Evolutionary conservation across 2,113 vertebrate species (phyloP), one percentile per base, ranked within the genome.

Genomic region (Salvelinus sp.): DNA sequence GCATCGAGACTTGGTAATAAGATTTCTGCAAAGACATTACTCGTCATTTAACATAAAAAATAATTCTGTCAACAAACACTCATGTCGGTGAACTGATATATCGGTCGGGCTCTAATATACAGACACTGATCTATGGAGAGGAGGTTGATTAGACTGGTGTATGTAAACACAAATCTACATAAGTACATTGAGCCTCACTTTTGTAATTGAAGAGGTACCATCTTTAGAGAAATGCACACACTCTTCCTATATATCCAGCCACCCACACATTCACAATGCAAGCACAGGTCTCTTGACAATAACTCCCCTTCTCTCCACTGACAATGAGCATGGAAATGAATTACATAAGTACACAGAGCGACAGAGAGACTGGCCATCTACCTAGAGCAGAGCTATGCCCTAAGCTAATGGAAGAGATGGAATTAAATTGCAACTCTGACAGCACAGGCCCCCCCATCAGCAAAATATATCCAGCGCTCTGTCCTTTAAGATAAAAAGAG

Each of bases 391-490:
- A 44, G 38, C 76, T 75, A 71, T 76, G 23, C 27, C 30, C 38
- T 20, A 74, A n/a, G 62, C 73, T 73, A 80, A 87, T 74, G 68
- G 77, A 80, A 83, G 74, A 84, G 73, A 71, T 23, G 27, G 57
- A 88, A 86, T 88, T 87, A 14, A 86, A 87, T 86, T 81, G 85
- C 16, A 14, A 9, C 71, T 23, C 71, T 70, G 72, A 76, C 73
- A 80, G 20, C 62, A 33, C 70, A 23, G 13, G 20, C n/a, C 33
- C 62, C 62, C 38, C 62, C 63, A 30, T 71, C 38, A 80, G 68
- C 25, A 25, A 74, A 66, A 74, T 62, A 73, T 33, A 44, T 44
- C 54, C 23, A 38, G 47, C 33, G 54, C 63, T 23, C 9, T 10
- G 20, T 79, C 47, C 50, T 48, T 72, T 73, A 47, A 70, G 57